Percentiles rank a stretch among this genome's conserved stretches.
phyloP scores from a whole-genome alignment of 2,797 vertebrate genomes.

The Orestias chungarensis region DNA sequence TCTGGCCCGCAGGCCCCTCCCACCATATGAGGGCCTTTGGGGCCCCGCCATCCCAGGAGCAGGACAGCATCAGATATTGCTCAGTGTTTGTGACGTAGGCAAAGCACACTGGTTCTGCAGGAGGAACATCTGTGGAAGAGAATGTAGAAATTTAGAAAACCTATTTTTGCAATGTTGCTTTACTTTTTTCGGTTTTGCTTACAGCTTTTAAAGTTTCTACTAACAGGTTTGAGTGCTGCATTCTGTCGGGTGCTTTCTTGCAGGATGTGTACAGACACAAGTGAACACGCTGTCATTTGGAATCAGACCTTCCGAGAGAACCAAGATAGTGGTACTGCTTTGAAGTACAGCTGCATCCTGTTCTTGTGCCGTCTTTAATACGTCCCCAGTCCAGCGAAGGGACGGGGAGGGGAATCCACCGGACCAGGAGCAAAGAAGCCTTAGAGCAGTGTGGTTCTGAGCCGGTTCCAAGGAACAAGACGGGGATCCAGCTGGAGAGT shows the following conservation, averaged over 20 bases:
- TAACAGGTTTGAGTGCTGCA: slow-evolving; percentile 85
- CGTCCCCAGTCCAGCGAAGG: slow-evolving; percentile 79
- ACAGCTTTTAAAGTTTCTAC: slow-evolving; percentile 33
- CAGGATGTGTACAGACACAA: slow-evolving; percentile 82
- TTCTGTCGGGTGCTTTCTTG: slow-evolving; percentile 56
- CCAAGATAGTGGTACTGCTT: slow-evolving; percentile 75
- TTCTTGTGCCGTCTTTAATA: slow-evolving; percentile 29
- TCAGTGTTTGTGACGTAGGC: slow-evolving; percentile 79
- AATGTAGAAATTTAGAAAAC: not conserved
- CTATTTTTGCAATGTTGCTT: not conserved
- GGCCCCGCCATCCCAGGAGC: slow-evolving; percentile 86
- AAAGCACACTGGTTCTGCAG: slow-evolving; percentile 64
- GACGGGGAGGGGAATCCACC: slow-evolving; percentile 83
- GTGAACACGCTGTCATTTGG: slow-evolving; percentile 81
- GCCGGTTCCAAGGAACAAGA: slow-evolving; percentile 81
- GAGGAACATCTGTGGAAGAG: slow-evolving; percentile 80
- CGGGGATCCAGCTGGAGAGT: slow-evolving; percentile 85
- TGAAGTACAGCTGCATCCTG: slow-evolving; percentile 37
- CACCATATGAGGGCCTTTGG: slow-evolving; percentile 84
- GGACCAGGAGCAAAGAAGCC: slow-evolving; percentile 84
- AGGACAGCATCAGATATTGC: slow-evolving; percentile 86
- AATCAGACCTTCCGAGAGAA: slow-evolving; percentile 66
- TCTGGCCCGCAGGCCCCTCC: slow-evolving; percentile 69
- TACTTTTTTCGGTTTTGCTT: no score
- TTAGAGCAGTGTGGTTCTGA: slow-evolving; percentile 81